Evolutionary conservation across 2,797 vertebrate genomes (phyloP), one percentile per base, ranked within the genome.

Genomic region (Agapornis canus): DNA sequence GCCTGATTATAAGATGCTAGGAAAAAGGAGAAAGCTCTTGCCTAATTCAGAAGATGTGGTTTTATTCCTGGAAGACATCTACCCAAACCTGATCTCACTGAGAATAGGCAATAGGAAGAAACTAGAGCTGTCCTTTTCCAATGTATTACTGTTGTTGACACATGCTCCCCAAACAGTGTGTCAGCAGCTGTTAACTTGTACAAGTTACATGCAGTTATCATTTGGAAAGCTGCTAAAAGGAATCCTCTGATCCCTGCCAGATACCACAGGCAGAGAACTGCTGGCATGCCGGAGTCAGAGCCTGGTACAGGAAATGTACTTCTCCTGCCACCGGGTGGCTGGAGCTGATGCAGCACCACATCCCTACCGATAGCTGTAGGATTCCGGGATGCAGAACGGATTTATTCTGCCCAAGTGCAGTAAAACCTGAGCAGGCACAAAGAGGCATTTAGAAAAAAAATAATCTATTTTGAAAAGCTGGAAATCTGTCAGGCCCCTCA

Each of bases 311-410:
- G 65, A 39, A 82, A 78, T 66, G 20, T 48, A 15, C 75, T 71
- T 82, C 90, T 90, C 45, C 95, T 97, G 96, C 94, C 96, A 54
- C 95, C 64, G 65, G 91, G 94, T 63, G 96, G 95, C 82, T 54
- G 82, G 56, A 81, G 79, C 48, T 57, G 69, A 40, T 69, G 79
- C 82, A 78, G 86, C 92, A 88, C 32, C 72, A 26, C 31, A 51
- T 23, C 29, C 9, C 52, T 11, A 2, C 63, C 39, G 26, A 13
- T 12, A 7, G 40, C n/a, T 1, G 0, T 29, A 19, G 52, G 22
- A 56, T 42, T 42, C n/a, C 20, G 70, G 0, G 3, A 10, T 22
- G 39, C 2, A 8, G 19, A 71, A 26, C 7, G 40, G 39, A 13
- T n/a, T 48, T 48, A 0, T 59, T 89, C 84, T 6, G 1, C 47